Conservation (phyloP, 2,888 invertebrate genomes). For the Fragum fragum region DNA sequence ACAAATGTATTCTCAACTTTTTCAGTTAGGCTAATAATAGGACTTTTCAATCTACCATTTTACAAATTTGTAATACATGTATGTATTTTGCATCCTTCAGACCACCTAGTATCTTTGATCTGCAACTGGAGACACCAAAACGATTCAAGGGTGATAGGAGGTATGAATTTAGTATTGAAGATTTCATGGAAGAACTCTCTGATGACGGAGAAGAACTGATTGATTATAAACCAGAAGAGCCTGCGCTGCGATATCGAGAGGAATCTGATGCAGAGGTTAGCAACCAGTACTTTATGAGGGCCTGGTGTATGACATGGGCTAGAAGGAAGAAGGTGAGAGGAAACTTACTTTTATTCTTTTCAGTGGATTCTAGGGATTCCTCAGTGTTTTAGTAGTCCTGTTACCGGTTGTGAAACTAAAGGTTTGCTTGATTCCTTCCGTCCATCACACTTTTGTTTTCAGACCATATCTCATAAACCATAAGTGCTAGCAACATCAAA, state of each 20-base stretch:
- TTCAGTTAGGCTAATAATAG: no score
- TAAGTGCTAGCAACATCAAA: no score
- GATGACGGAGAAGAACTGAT: conserved; percentile 63
- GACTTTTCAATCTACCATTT: no score
- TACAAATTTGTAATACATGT: no score
- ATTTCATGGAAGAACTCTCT: conserved; percentile 35
- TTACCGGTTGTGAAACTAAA: no score
- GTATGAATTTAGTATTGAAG: conserved; percentile 13
- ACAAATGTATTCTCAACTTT: no score
- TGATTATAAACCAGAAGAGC: conserved; percentile 53
- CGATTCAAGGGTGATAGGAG: conserved; percentile 26
- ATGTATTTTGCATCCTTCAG: conserved; percentile 26
- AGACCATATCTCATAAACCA: no score
- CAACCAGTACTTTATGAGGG: conserved; percentile 61
- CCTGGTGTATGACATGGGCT: conserved; percentile 74
- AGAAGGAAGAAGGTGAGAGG: conserved; percentile 68
- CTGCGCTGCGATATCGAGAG: conserved; percentile 46
- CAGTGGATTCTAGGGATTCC: no score
- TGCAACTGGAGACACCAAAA: conserved; percentile 37
- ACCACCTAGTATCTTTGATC: conserved; percentile 53
- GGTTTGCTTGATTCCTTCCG: no score
- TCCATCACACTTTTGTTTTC: no score
- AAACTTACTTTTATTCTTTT: no score
- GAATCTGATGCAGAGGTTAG: conserved; percentile 47
- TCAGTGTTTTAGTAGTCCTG: no score